These are phyloP conservation scores for Scarus forsteni DNA, from an alignment of 2,797 vertebrate genomes.

Conservation along the genomic window DNA sequence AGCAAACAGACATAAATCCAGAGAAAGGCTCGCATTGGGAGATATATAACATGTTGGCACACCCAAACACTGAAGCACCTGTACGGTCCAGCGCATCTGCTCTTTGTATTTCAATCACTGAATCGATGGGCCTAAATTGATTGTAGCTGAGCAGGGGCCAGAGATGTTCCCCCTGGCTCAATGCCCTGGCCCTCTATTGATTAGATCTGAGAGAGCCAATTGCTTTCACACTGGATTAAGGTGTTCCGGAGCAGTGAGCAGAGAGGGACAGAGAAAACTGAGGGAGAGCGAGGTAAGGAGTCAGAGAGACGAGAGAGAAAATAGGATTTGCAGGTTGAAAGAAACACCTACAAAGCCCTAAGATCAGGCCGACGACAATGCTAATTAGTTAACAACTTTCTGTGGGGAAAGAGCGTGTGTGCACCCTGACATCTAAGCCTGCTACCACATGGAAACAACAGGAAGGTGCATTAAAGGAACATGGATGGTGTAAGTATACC, in stretches of 20 bases:
- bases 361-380: constrained; percentile 37
- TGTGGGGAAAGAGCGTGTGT: constrained; percentile 4
- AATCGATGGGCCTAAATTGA: constrained; percentile 85
- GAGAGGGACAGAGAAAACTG: constrained; percentile 34
- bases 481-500: no score
- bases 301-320: constrained; percentile 18
- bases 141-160: constrained; percentile 82
- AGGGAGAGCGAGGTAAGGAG: constrained; percentile 15
- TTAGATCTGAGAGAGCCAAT: constrained; percentile 84
- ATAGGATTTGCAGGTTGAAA: constrained; percentile 28
- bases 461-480: no score
- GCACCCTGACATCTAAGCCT: not conserved
- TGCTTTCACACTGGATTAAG: constrained; percentile 87
- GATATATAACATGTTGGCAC: constrained; percentile 78
- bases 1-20: constrained; percentile 46
- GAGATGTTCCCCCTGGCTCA: constrained; percentile 80
- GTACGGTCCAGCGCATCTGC: constrained; percentile 69
- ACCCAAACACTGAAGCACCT: constrained; percentile 75
- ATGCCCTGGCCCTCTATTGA: constrained; percentile 81
- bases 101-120: constrained; percentile 86
- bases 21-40: constrained; percentile 53
- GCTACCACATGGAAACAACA: no score
- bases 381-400: constrained; percentile 58
- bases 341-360: constrained; percentile 34
- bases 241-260: constrained; percentile 79